These are phyloP conservation scores for Tolmerus cingulatus DNA, from an alignment of 2,888 invertebrate species.

Conservation along the genomic window DNA sequence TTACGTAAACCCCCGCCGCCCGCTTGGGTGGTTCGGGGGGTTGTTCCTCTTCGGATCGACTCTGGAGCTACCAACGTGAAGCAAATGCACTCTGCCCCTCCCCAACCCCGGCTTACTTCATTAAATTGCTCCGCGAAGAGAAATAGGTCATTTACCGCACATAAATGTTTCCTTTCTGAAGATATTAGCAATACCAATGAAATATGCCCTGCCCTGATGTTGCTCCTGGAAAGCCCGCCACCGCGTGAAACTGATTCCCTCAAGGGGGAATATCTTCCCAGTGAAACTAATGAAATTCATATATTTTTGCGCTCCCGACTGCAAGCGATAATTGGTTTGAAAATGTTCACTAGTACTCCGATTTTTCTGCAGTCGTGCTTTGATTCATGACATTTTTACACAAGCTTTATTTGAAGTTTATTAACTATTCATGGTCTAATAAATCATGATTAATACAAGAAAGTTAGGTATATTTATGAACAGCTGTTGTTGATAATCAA, in stretches of 20 bases:
- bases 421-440: background rate
- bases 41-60: background rate
- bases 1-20: background rate
- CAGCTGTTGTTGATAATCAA: too few species aligned
- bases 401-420: background rate
- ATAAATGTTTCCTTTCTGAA: background rate
- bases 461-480: too few species aligned
- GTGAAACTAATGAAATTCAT: background rate
- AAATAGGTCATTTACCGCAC: constrained; percentile 3
- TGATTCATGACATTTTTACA: background rate
- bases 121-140: background rate
- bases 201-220: background rate
- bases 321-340: background rate
- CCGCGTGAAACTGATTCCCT: background rate
- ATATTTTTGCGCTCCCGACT: background rate
- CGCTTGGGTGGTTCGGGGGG: background rate
- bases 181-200: background rate
- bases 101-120: background rate
- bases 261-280: background rate
- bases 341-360: background rate
- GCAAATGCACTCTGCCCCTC: background rate
- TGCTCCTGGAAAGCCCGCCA: background rate
- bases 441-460: too few species aligned
- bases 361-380: background rate
- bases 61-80: background rate